phyloP scores from a whole-genome alignment of 2,888 invertebrate species.

The Sphaerophoria taeniata region DNA sequence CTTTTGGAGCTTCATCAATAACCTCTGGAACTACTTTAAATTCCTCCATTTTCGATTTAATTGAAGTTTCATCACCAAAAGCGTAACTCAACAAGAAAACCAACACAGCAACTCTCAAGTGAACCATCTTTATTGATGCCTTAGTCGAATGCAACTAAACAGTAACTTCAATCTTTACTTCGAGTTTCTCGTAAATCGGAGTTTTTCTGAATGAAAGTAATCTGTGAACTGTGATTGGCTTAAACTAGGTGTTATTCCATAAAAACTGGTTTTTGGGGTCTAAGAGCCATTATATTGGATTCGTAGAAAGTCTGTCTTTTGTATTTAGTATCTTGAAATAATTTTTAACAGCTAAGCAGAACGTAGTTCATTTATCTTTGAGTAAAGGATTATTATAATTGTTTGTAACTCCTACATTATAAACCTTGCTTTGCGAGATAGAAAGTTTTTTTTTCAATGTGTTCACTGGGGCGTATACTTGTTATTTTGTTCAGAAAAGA shows the following conservation, averaged over 20 bases:
- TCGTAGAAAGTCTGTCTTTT: too few relatives aligned
- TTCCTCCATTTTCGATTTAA: conserved; percentile 74
- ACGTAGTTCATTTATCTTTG: too few relatives aligned
- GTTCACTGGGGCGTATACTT: too few relatives aligned
- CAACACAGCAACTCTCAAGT: background rate
- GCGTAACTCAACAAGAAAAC: conserved; percentile 7
- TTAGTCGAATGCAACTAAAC: background rate
- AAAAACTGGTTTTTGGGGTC: background rate
- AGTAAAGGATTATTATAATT: too few relatives aligned
- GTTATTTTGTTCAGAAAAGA: too few relatives aligned
- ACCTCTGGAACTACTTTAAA: conserved; percentile 91
- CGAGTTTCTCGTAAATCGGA: background rate
- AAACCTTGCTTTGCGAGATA: too few relatives aligned
- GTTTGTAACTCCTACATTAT: too few relatives aligned
- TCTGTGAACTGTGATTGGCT: background rate
- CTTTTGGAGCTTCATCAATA: conserved; percentile 85
- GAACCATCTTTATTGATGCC: background rate
- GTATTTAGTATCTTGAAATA: too few relatives aligned
- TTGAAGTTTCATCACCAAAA: background rate
- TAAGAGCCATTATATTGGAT: too few relatives aligned
- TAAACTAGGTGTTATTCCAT: background rate
- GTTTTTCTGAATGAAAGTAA: background rate
- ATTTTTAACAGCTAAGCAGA: too few relatives aligned
- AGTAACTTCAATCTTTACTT: background rate
- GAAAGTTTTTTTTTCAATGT: too few relatives aligned